These are phyloP conservation scores for Mungos mungo DNA, from an alignment of 2,113 vertebrate genomes.

Conservation along the genomic window DNA sequence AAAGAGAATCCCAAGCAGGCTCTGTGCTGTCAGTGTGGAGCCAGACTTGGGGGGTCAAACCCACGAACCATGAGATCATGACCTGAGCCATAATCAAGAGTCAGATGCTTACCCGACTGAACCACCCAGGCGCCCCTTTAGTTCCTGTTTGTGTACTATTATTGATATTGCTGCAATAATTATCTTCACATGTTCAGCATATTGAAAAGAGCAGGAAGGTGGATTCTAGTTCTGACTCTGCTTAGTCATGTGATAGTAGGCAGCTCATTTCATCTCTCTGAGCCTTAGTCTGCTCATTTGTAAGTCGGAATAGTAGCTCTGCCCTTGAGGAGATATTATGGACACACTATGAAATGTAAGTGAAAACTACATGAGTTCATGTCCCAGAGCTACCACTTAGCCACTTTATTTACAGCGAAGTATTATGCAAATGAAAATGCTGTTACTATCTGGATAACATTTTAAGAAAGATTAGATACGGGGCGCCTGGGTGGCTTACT, in stretches of 20 bases:
- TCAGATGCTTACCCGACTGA: too few species aligned
- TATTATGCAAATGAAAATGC: background rate
- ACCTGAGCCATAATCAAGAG: too few species aligned
- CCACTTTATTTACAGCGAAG: background rate
- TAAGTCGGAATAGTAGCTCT: background rate
- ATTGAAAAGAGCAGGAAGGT: background rate
- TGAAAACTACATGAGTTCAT: background rate
- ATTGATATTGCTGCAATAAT: background rate
- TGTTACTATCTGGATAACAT: background rate
- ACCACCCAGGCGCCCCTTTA: background rate
- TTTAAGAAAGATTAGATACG: conserved; percentile 6
- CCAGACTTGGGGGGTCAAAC: too few species aligned
- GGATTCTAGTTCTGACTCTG: background rate
- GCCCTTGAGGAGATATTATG: background rate
- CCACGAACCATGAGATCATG: too few species aligned
- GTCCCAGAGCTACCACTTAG: background rate
- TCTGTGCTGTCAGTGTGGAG: too few species aligned
- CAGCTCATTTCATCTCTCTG: background rate
- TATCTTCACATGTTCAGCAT: too few species aligned
- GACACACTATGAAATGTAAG: background rate
- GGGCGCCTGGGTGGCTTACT: too few species aligned
- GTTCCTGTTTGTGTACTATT: background rate
- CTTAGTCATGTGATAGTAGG: background rate
- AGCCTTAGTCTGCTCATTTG: background rate
- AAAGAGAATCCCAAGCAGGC: too few species aligned